These are phyloP conservation scores for Lacerta viridis DNA, from an alignment of 2,797 vertebrate species.

Conservation along the genomic window DNA sequence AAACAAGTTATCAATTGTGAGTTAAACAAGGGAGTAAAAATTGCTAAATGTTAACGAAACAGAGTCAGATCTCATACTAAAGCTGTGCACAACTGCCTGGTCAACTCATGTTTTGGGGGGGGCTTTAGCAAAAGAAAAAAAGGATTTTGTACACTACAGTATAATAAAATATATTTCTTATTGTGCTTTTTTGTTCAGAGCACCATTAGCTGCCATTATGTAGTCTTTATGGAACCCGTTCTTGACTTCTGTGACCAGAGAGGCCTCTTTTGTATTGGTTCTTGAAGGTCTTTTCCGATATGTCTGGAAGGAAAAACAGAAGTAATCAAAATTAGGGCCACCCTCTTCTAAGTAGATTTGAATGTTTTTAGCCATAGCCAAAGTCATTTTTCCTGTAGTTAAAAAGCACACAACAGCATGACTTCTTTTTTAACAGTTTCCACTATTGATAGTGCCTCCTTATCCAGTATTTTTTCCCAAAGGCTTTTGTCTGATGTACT, in stretches of 20 bases:
- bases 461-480: neutral
- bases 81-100: slow-evolving; percentile 60
- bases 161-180: slow-evolving; percentile 55
- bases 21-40: slow-evolving; percentile 73
- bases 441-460: neutral
- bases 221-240: slow-evolving; percentile 85
- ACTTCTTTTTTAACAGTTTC: neutral
- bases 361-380: neutral
- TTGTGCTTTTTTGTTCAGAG: slow-evolving; percentile 81
- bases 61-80: slow-evolving; percentile 73
- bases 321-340: neutral
- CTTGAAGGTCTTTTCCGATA: slow-evolving; percentile 81
- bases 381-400: neutral
- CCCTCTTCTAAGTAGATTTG: neutral
- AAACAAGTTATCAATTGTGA: slow-evolving; percentile 69
- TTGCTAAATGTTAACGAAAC: slow-evolving; percentile 67
- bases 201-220: slow-evolving; percentile 78
- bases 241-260: slow-evolving; percentile 73
- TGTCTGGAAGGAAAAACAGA: slow-evolving; percentile 76
- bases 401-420: neutral
- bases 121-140: slow-evolving; percentile 29
- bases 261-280: slow-evolving; percentile 63
- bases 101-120: slow-evolving; percentile 61
- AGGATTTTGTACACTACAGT: slow-evolving; percentile 44
- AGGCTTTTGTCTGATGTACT: neutral